Evolutionary conservation across 2,113 vertebrate genomes (phyloP).

Genomic region (Casuarius casuarius): DNA sequence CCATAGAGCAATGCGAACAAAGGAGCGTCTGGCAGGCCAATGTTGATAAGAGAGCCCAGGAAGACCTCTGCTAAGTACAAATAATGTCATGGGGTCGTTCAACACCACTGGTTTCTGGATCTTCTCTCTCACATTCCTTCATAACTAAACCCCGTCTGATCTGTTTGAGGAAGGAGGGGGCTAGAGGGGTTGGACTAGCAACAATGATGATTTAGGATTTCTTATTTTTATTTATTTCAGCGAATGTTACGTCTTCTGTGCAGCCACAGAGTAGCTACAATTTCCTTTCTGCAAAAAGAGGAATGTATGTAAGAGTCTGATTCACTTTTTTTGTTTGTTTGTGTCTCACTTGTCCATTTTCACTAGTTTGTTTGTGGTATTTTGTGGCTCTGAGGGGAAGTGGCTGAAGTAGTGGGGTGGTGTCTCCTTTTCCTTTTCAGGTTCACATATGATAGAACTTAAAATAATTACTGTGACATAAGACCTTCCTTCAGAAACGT

Average conservation of each 20-base stretch:
- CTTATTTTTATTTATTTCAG: not conserved
- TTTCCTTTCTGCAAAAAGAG: slow-evolving; percentile 28
- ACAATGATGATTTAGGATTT: not conserved
- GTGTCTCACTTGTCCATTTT: not conserved
- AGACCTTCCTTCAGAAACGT: not conserved
- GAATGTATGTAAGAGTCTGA: not conserved
- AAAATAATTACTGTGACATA: slow-evolving; percentile 42
- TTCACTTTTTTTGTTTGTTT: slow-evolving; percentile 3
- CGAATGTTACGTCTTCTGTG: not conserved
- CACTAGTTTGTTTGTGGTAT: not conserved
- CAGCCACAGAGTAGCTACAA: not conserved
- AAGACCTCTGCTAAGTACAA: not conserved
- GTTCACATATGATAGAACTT: not conserved
- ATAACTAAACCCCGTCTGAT: not conserved
- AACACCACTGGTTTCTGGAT: not conserved
- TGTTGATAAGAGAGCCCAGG: not conserved
- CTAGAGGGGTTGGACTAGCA: not conserved
- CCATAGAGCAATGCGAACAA: slow-evolving; percentile 31
- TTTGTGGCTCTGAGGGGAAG: not conserved
- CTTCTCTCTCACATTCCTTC: not conserved
- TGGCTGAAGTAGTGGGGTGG: not conserved
- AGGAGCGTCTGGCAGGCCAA: not conserved
- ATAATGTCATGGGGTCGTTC: not conserved
- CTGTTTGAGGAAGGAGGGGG: not conserved
- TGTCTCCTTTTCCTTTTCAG: not conserved